Evolutionary conservation across 2,888 invertebrate species (phyloP).

Genomic region (Biston stratarius): DNA sequence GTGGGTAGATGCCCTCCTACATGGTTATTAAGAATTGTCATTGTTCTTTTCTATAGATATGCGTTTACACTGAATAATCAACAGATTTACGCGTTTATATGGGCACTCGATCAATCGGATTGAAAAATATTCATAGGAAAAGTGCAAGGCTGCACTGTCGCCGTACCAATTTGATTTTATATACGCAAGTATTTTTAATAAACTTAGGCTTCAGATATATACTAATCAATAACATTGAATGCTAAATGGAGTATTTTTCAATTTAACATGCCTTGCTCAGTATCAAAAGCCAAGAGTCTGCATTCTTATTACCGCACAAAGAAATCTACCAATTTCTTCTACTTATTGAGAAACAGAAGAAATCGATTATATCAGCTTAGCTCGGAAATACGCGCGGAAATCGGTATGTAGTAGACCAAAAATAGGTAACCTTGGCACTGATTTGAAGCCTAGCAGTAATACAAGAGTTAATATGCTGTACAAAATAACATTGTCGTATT

Average conservation of each 20-base stretch:
- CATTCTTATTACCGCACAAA: too few species aligned
- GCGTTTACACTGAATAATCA: slow-evolving; percentile 72
- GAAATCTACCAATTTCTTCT: not conserved
- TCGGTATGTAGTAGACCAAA: not conserved
- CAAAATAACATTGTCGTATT: slow-evolving; percentile 28
- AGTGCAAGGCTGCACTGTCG: slow-evolving; percentile 64
- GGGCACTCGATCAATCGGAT: slow-evolving; percentile 61
- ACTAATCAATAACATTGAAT: not conserved
- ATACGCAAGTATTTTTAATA: not conserved
- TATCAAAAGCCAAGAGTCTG: too few species aligned
- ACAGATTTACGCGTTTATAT: slow-evolving; percentile 50
- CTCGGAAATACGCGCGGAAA: not conserved
- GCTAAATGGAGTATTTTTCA: too few species aligned
- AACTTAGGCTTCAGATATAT: not conserved
- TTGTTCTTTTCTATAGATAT: slow-evolving; percentile 71
- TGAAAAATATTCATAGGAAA: slow-evolving; percentile 66
- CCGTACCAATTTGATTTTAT: slow-evolving; percentile 33
- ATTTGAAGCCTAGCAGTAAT: not conserved
- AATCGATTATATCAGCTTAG: not conserved
- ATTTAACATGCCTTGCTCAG: too few species aligned
- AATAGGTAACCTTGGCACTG: not conserved
- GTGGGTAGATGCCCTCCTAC: slow-evolving; percentile 55
- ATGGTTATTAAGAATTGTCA: slow-evolving; percentile 64
- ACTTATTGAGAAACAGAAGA: not conserved
- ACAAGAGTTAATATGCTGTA: not conserved